Evolutionary conservation across 2,797 vertebrate genomes (phyloP).

Genomic region (Pempheris klunzingeri): DNA sequence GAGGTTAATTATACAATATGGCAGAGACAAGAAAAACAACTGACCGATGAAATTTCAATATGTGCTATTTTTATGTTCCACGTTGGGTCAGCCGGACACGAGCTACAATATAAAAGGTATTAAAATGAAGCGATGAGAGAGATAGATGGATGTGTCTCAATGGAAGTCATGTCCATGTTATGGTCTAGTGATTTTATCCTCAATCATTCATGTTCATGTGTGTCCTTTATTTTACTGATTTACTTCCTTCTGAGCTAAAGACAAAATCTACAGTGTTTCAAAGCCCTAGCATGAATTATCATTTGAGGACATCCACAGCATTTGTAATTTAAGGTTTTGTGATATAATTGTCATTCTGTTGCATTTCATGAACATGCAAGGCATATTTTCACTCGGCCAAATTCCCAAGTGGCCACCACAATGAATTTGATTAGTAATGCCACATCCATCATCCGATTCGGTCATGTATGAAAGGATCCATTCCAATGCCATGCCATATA

Average conservation of each 20-base stretch:
- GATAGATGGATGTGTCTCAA: conserved; percentile 49
- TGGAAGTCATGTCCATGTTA: conserved; percentile 33
- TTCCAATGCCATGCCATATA: conserved; percentile 52
- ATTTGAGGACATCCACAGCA: conserved; percentile 8
- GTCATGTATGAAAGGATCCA: conserved; percentile 62
- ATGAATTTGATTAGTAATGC: conserved; percentile 77
- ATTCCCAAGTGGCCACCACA: conserved; percentile 68
- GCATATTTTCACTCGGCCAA: conserved; percentile 38
- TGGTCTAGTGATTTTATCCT: conserved; percentile 46
- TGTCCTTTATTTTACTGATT: conserved; percentile 38
- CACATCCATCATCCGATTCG: conserved; percentile 75
- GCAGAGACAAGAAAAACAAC: background rate
- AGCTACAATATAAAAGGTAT: conserved; percentile 32
- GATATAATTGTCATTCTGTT: conserved; percentile 34
- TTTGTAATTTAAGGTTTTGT: conserved; percentile 48
- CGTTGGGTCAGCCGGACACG: background rate
- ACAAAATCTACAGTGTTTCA: background rate
- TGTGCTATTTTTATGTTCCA: background rate
- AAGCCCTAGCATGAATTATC: conserved; percentile 4
- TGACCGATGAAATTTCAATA: conserved; percentile 17
- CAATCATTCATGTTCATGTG: conserved; percentile 47
- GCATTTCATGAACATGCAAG: conserved; percentile 43
- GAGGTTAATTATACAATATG: background rate
- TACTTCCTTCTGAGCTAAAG: conserved; percentile 2
- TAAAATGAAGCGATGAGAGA: conserved; percentile 55